A percentile compares a stretch with the other conserved stretches of the same genome.
Evolutionary conservation across 2,888 invertebrate genomes (phyloP).

Genomic region (Deroplatys truncata): DNA sequence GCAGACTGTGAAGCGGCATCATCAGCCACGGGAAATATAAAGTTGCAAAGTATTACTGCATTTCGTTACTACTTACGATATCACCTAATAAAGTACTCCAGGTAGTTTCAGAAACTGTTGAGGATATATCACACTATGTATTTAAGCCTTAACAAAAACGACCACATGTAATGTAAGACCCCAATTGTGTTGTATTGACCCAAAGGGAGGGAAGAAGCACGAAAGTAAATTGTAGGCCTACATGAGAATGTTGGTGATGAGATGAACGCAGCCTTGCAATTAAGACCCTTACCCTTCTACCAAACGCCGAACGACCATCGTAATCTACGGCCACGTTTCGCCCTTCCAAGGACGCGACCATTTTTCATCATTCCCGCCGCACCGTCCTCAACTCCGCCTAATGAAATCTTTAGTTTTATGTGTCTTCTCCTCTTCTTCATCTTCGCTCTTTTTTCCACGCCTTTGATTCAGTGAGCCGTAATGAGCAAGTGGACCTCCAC

Average conservation of each 20-base stretch:
- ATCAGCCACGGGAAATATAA: too few relatives aligned
- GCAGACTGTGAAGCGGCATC: too few relatives aligned
- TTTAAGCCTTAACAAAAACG: too few relatives aligned
- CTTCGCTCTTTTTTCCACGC: not conserved
- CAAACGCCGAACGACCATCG: not conserved
- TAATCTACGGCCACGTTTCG: not conserved
- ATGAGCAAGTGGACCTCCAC: not conserved
- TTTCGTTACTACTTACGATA: too few relatives aligned
- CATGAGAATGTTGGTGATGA: not conserved
- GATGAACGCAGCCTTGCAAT: not conserved
- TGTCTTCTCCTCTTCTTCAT: not conserved
- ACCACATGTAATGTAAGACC: too few relatives aligned
- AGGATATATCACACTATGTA: too few relatives aligned
- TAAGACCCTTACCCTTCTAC: not conserved
- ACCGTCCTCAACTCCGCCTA: not conserved
- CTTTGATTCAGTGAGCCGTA: not conserved
- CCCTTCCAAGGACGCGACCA: not conserved
- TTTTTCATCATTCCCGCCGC: not conserved
- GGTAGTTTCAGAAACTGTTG: too few relatives aligned
- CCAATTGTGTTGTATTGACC: too few relatives aligned
- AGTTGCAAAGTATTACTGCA: too few relatives aligned
- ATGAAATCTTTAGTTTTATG: conserved; percentile 28
- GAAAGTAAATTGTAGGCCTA: not conserved
- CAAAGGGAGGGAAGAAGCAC: not conserved
- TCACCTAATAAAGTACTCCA: too few relatives aligned